These are phyloP conservation scores for Sciaenops ocellatus DNA, from an alignment of 2,797 vertebrate species.

Conservation along the genomic window DNA sequence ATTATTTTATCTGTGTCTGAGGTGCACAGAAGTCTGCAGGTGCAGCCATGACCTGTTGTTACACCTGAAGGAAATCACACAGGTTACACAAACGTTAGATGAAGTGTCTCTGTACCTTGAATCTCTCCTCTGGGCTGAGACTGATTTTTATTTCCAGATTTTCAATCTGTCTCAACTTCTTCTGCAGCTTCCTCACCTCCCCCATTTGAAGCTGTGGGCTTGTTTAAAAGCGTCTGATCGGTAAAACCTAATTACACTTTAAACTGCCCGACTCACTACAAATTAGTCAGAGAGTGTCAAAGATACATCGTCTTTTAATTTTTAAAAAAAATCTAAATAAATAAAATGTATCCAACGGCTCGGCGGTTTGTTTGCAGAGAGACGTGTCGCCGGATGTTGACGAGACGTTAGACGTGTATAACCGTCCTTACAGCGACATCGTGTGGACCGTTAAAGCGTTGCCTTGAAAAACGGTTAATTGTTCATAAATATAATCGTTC, in stretches of 20 bases:
- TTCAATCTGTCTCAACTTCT: conserved; percentile 91
- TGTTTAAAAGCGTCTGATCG: not conserved
- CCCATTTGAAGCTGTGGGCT: conserved; percentile 78
- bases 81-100: conserved; percentile 18
- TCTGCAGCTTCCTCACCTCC: conserved; percentile 89
- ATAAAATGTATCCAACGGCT: conserved; percentile 1
- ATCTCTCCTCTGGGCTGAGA: conserved; percentile 83
- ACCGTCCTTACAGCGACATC: conserved; percentile 68
- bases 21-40: not conserved
- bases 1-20: conserved; percentile 5
- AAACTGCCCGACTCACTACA: not conserved
- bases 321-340: not conserved
- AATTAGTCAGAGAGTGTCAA: conserved; percentile 8
- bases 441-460: not conserved
- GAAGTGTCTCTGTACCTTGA: conserved; percentile 83
- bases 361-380: not conserved
- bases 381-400: conserved; percentile 85
- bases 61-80: conserved; percentile 44
- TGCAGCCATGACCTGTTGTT: conserved; percentile 26
- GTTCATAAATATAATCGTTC: no score
- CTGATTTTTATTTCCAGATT: conserved; percentile 88
- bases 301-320: conserved; percentile 10
- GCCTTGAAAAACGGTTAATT: not conserved
- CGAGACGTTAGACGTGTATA: not conserved
- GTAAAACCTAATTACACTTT: not conserved